Base-by-base conservation (phyloP, 2,113 vertebrate genomes). In the Mirza zaza region DNA sequence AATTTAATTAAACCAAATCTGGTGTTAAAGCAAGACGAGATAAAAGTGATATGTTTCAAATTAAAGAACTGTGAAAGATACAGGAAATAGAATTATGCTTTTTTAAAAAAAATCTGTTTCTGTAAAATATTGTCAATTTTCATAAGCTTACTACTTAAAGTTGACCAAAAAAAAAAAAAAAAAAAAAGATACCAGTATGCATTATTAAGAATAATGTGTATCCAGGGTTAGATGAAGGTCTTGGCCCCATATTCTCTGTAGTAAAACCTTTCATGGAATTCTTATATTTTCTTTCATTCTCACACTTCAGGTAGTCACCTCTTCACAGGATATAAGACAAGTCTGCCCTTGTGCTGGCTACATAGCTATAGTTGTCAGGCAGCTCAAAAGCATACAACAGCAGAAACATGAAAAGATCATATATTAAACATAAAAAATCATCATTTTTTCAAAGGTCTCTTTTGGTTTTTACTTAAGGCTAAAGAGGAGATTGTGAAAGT, bases 11-110 rank as follows among this genome's bases (percentile, higher is more conserved):
- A n/a, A 98, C 97, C 98, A 99, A 99, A 99, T 99, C 99, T 99
- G 97, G 97, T 98, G 98, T 98, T 98, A 99, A 99, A 99, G 98
- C 97, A 98, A 98, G 97, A 98, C 76, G 95, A 99, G 98, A 99
- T 99, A 98, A 99, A 99, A 99, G 98, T 98, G 98, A 98, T 99
- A 98, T 98, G 98, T 98, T 96, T 23, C 98, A 99, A 99, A 99
- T 99, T 99, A 99, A 99, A 99, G 98, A 98, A 98, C 98, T 97
- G 98, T 97, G 97, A 98, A 98, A 98, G 98, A 99, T 98, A 99
- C 98, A 98, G 98, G 98, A 99, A 99, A 98, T 93, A 97, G 84
- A 95, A 95, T 84, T 97, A 98, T 98, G 87, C 94, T 97, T 97
- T 85, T 97, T 90, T 21, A 94, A 98, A 98, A 98, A 98, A 98